Percentiles rank a stretch among this genome's conserved stretches.
phyloP scores from a whole-genome alignment of 1,140 invertebrate genomes.

The Aphidius ervi region DNA sequence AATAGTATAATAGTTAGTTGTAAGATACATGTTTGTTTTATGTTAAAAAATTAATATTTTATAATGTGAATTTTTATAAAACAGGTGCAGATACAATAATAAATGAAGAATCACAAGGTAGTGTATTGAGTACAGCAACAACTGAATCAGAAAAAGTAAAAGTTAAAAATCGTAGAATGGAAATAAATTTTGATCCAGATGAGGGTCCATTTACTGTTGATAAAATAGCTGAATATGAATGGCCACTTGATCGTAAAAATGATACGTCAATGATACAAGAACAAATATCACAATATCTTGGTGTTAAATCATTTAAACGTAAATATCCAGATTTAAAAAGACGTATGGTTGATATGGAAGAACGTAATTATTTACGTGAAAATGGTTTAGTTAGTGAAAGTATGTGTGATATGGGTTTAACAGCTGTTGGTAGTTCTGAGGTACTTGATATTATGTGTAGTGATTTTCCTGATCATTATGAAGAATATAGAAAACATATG shows the following conservation, averaged over 20 bases:
- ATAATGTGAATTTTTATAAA: conserved; percentile 15
- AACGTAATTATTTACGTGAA: conserved; percentile 81
- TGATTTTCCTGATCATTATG: conserved; percentile 93
- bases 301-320: conserved; percentile 91
- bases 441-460: conserved; percentile 91
- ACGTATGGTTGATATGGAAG: conserved; percentile 81
- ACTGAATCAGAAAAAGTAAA: conserved; percentile 64
- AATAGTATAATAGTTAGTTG: background rate
- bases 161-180: conserved; percentile 68
- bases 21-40: too few relatives aligned
- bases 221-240: conserved; percentile 90
- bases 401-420: conserved; percentile 88
- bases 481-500: conserved; percentile 83
- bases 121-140: conserved; percentile 65
- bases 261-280: conserved; percentile 86
- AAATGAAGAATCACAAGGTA: conserved; percentile 76
- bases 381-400: conserved; percentile 83
- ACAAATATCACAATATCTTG: conserved; percentile 87
- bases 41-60: too few relatives aligned
- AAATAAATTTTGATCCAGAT: conserved; percentile 66
- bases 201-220: conserved; percentile 74
- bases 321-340: conserved; percentile 89
- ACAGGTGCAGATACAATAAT: conserved; percentile 56
- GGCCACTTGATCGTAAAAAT: conserved; percentile 72
- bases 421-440: conserved; percentile 85